phyloP scores from a whole-genome alignment of 92 coral and sea anemone species.

The Micromussa lordhowensis region DNA sequence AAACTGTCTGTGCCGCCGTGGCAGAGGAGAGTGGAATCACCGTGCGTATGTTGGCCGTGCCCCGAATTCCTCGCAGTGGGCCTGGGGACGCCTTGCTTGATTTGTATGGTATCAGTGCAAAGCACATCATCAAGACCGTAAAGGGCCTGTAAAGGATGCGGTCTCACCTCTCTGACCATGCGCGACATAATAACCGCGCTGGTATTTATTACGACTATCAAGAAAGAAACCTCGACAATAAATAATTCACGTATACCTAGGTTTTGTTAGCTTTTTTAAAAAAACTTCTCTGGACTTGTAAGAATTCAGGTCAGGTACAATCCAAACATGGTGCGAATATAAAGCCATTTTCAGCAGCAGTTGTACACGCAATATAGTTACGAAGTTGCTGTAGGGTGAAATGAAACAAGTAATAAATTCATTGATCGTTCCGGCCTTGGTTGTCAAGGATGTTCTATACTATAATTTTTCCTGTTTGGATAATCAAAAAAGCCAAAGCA shows the following conservation, averaged over 20 bases:
- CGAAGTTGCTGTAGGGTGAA: not conserved
- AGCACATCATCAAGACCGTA: slow-evolving; percentile 70
- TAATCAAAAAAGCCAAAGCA: too few relatives aligned
- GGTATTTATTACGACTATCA: not conserved
- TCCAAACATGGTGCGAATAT: not conserved
- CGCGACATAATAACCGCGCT: not conserved
- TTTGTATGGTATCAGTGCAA: slow-evolving; percentile 91
- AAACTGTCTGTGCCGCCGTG: slow-evolving; percentile 90
- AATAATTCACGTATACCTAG: not conserved
- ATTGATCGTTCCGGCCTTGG: not conserved
- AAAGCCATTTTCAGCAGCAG: not conserved
- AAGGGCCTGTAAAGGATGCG: slow-evolving; percentile 40
- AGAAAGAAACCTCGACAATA: not conserved
- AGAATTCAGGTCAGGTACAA: not conserved
- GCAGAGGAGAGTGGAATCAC: slow-evolving; percentile 67
- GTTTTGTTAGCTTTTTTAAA: not conserved
- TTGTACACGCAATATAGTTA: not conserved
- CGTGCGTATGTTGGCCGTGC: slow-evolving; percentile 88
- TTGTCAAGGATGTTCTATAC: not conserved
- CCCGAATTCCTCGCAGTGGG: slow-evolving; percentile 92
- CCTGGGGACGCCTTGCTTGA: slow-evolving; percentile 85
- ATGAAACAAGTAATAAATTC: not conserved
- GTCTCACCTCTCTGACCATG: not conserved
- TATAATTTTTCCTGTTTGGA: too few relatives aligned
- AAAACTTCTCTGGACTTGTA: not conserved